A percentile compares a stretch with the other conserved stretches of the same genome.
Evolutionary conservation across 92 coral and sea anemone genomes (phyloP).

Genomic region (Palythoa heliodiscus): DNA sequence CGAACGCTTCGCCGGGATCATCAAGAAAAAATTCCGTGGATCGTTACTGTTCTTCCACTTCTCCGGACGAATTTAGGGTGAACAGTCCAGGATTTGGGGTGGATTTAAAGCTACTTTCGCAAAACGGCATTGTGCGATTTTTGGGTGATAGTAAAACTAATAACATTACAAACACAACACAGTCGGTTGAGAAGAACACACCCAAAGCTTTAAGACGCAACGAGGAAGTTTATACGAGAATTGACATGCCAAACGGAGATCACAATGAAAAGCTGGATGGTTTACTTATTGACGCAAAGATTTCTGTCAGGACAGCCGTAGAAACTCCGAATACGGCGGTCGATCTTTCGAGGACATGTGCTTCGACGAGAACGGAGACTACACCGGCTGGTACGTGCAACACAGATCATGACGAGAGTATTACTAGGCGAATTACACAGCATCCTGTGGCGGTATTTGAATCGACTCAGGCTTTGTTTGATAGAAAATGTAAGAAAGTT

Average conservation of each 20-base stretch:
- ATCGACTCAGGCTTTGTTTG: slow-evolving; percentile 67
- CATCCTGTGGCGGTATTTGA: slow-evolving; percentile 88
- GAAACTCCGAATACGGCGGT: slow-evolving; percentile 74
- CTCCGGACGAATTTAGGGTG: slow-evolving; percentile 87
- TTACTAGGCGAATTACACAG: slow-evolving; percentile 69
- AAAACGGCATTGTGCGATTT: slow-evolving; percentile 99
- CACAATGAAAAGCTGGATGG: slow-evolving; percentile 66
- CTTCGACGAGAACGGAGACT: slow-evolving; percentile 86
- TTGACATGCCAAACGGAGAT: slow-evolving; percentile 95
- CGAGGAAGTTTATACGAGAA: slow-evolving; percentile 76
- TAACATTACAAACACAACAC: slow-evolving; percentile 91
- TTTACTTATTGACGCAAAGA: slow-evolving; percentile 59
- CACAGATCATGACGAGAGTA: slow-evolving; percentile 79
- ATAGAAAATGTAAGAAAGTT: slow-evolving; percentile 72
- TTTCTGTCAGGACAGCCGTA: slow-evolving; percentile 46
- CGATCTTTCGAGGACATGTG: slow-evolving; percentile 94
- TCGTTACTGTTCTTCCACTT: slow-evolving; percentile 90
- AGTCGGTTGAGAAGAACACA: slow-evolving; percentile 85
- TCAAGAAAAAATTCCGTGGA: slow-evolving; percentile 95
- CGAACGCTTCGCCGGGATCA: slow-evolving; percentile 99
- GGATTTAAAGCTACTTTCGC: slow-evolving; percentile 89
- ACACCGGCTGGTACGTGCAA: slow-evolving; percentile 93
- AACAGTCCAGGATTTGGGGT: slow-evolving; percentile 75
- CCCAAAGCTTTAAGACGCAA: slow-evolving; percentile 83
- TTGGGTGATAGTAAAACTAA: slow-evolving; percentile 89